Evolutionary conservation across 2,113 vertebrate genomes (phyloP), one percentile per base, ranked within the genome.

Genomic region (Dolichallabes microphthalmus): DNA sequence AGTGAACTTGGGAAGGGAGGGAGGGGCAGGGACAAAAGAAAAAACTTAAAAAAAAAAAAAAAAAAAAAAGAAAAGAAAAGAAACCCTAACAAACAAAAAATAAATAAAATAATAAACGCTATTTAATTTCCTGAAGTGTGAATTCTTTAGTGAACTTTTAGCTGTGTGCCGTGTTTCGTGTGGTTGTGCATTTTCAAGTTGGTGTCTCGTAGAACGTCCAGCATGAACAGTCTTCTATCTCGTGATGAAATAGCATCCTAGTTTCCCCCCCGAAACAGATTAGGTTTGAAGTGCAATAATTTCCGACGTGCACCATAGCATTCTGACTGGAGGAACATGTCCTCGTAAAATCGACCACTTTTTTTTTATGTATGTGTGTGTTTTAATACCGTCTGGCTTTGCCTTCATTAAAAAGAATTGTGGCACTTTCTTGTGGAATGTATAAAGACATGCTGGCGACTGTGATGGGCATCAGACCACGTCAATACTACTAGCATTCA

Each of bases 211-310:
- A 82, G 80, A 85, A 85, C 68, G 88, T 89, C 84, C 90, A 60
- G 94, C 94, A 93, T 94, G 93, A 91, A 89, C 90, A 87, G 88
- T 82, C 22, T 53, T 93, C 77, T 85, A 63, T 82, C 88, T 93
- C 87, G 89, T 91, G 90, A 45, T 45, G 45, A 45, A 45, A 93
- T 92, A 90, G 93, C 94, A 90, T 94, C 91, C 87, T 93, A 87
- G 83, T 83, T 74, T 82, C 83, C 86, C 75, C 90, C 86, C 86
- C 90, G 85, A 94, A 92, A 92, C 91, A 88, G 93, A 94, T 92
- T 92, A 88, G 92, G 93, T 90, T 90, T 91, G 88, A 90, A 93
- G 94, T 94, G 94, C 94, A 94, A 94, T 94, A 94, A 94, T 90
- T 90, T 85, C 92, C 92, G 10, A 79, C 92, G 90, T 93, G 93